Evolutionary conservation across 2,797 vertebrate species (phyloP), one percentile per base, ranked within the genome.

Genomic region (Anguilla marmorata): DNA sequence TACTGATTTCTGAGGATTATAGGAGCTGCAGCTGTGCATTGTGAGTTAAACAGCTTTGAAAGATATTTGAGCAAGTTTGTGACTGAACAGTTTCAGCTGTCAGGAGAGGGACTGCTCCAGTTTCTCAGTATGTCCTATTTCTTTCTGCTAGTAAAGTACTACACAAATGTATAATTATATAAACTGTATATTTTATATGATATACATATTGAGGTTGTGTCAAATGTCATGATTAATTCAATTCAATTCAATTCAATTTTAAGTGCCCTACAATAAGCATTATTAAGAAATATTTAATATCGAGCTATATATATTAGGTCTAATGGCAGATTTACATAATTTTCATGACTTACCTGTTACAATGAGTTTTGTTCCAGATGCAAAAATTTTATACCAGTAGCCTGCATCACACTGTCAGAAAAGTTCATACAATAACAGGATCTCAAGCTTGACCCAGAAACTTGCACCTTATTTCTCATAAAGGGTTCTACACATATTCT

Each of bases 361-460:
- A 84, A 84, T 52, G 30, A 85, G 52, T 58, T 85, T 54, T 30
- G 83, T 85, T n/a, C 83, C 83, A 19, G 83, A 85, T 85, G 52
- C 83, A 56, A 85, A 85, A 12, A 85, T 12, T 85, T 85, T 85
- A 16, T 30, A 58, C 6, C 1, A 12, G 27, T 84, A 0, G 3
- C 48, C 4, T 0, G 4, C 1, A 58, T 85, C 83, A 48, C 83
- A 85, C 83, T 33, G 11, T 24, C 9, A 56, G 4, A n/a, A 30
- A 12, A n/a, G 6, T 14, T 8, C 3, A 85, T 54, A 58, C 83
- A 85, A 85, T 82, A 82, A 79, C 74, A 12, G 30, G 14, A 33
- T 14, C 11, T 16, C 33, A 6, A 33, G 12, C 1, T 76, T 45
- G 33, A 41, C n/a, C 12, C 37, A 21, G 45, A 8, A 1, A 79